These are phyloP conservation scores for Cephus pulcher DNA, from an alignment of 2,888 invertebrate species.

Conservation along the genomic window DNA sequence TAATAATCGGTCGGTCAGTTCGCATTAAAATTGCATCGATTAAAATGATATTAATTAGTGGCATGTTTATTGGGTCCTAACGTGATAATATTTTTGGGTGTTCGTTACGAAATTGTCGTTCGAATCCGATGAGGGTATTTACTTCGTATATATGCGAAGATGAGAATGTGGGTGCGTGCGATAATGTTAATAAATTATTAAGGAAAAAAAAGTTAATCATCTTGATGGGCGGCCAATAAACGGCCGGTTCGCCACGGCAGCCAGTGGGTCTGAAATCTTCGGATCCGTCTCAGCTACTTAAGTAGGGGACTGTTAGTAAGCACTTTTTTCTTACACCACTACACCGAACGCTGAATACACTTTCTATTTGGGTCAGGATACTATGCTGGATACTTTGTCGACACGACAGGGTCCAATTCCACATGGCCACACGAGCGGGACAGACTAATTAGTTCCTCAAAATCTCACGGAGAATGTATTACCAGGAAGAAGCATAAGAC, in stretches of 20 bases:
- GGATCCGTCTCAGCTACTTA: not conserved
- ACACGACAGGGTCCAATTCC: not conserved
- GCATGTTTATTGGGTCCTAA: not conserved
- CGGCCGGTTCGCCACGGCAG: conserved; percentile 23
- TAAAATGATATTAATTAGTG: not conserved
- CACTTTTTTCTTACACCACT: not conserved
- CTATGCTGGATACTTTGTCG: not conserved
- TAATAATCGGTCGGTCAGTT: not conserved
- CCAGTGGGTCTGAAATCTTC: not conserved
- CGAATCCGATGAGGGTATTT: not conserved
- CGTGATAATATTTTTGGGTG: not conserved
- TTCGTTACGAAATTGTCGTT: not conserved
- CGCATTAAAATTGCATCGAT: not conserved
- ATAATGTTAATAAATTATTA: conserved; percentile 8
- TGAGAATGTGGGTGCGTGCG: not conserved
- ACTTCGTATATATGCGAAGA: not conserved
- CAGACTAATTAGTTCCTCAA: not conserved
- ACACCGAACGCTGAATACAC: not conserved
- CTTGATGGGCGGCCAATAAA: conserved; percentile 43
- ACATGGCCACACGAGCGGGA: not conserved
- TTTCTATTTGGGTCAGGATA: not conserved
- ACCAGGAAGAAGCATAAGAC: not conserved
- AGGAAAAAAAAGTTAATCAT: conserved; percentile 34
- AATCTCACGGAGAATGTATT: not conserved
- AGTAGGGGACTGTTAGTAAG: not conserved